These are phyloP conservation scores for Achatina immaculata DNA, from an alignment of 1,140 invertebrate genomes.

Conservation along the genomic window DNA sequence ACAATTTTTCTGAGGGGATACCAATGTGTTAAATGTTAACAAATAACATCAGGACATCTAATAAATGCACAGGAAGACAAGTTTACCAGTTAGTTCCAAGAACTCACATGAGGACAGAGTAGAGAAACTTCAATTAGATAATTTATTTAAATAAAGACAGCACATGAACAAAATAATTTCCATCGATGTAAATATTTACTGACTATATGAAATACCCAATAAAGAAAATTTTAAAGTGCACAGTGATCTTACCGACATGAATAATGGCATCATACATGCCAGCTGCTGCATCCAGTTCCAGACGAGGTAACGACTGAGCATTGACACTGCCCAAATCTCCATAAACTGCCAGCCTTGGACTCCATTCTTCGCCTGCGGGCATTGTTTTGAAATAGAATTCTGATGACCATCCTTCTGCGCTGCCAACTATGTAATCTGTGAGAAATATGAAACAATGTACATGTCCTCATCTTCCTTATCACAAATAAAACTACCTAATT, in stretches of 20 bases:
- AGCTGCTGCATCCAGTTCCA: not conserved
- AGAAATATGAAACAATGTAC: not conserved
- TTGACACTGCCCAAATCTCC: constrained; percentile 32
- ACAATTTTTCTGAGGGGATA: too few relatives aligned
- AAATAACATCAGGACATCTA: too few relatives aligned
- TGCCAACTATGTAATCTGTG: constrained; percentile 25
- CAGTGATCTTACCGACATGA: constrained; percentile 25
- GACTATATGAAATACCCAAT: too few relatives aligned
- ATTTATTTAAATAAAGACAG: too few relatives aligned
- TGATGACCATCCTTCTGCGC: constrained; percentile 19
- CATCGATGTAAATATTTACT: too few relatives aligned
- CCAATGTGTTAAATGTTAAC: too few relatives aligned
- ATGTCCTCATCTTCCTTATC: not conserved
- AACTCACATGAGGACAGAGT: too few relatives aligned
- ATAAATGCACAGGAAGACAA: too few relatives aligned
- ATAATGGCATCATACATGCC: constrained; percentile 36
- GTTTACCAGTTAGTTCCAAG: too few relatives aligned
- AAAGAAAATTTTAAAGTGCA: not conserved
- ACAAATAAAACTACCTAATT: not conserved
- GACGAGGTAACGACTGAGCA: constrained; percentile 29
- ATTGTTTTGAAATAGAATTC: constrained; percentile 29
- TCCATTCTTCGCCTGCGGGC: constrained; percentile 29
- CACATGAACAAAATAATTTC: too few relatives aligned
- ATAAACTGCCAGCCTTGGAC: constrained; percentile 20
- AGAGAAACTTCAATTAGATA: too few relatives aligned